phyloP scores from a whole-genome alignment of 2,113 vertebrate species.

The Thermophis baileyi region DNA sequence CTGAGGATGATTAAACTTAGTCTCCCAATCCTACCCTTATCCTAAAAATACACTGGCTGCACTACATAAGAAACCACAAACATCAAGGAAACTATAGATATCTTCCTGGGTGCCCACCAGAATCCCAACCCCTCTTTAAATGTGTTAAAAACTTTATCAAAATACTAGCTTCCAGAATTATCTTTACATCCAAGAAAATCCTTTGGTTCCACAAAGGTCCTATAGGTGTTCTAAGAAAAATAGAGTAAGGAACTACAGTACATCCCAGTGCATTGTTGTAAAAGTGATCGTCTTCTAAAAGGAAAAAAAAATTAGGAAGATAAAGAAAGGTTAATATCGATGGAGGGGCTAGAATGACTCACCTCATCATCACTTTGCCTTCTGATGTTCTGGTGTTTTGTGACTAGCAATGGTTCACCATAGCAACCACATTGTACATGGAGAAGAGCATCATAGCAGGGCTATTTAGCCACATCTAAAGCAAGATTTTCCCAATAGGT shows the following conservation, averaged over 20 bases:
- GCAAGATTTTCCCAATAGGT: neutral
- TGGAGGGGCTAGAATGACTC: neutral
- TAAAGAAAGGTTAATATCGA: neutral
- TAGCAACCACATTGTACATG: neutral
- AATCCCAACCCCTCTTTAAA: neutral
- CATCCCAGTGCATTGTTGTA: neutral
- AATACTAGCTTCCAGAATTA: neutral
- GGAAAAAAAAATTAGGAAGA: neutral
- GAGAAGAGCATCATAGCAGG: neutral
- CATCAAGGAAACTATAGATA: neutral
- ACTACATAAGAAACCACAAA: neutral
- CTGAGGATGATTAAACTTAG: neutral
- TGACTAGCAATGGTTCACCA: neutral
- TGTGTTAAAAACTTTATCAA: neutral
- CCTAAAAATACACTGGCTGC: neutral
- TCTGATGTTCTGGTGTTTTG: neutral
- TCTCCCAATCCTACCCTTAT: neutral
- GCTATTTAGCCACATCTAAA: neutral
- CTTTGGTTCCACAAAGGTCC: neutral
- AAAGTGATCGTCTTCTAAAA: neutral
- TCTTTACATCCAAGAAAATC: neutral
- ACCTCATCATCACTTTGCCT: neutral
- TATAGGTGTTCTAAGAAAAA: neutral
- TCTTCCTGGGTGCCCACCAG: neutral
- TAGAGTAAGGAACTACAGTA: neutral